A percentile compares a stretch with the other conserved stretches of the same genome.
These are phyloP conservation scores for Stigmatopora argus DNA, from an alignment of 2,113 vertebrate species.

Conservation along the genomic window DNA sequence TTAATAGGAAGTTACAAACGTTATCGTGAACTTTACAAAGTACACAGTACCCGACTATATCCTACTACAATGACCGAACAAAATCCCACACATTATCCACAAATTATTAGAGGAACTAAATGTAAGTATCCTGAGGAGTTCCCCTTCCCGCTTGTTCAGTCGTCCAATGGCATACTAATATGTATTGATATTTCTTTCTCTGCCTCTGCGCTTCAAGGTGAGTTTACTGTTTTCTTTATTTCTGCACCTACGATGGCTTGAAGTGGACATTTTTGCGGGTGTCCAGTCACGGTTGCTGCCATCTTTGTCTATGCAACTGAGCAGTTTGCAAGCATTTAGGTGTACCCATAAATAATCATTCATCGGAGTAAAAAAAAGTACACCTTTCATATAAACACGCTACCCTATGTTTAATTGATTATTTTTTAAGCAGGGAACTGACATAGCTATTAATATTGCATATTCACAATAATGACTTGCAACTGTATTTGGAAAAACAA, in stretches of 20 bases:
- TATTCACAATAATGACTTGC: background rate
- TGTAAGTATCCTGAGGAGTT: constrained; percentile 39
- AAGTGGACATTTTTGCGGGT: constrained; percentile 25
- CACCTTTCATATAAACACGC: background rate
- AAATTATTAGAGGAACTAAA: constrained; percentile 5
- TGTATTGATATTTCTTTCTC: constrained; percentile 62
- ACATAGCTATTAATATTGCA: background rate
- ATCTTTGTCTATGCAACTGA: constrained; percentile 16
- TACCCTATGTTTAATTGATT: background rate
- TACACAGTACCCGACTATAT: no score
- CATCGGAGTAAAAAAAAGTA: background rate
- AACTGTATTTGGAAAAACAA: background rate
- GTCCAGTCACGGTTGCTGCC: constrained; percentile 36
- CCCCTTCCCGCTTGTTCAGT: constrained; percentile 30
- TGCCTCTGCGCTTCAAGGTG: constrained; percentile 69
- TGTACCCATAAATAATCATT: constrained; percentile 8
- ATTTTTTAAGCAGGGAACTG: background rate
- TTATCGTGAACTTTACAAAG: no score
- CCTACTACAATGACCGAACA: no score
- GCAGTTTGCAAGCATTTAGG: constrained; percentile 49
- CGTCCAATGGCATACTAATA: constrained; percentile 56
- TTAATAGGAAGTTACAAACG: no score
- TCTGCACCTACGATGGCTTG: constrained; percentile 10
- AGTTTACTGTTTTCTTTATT: constrained; percentile 51
- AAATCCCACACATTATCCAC: background rate